Percentiles rank a stretch among this genome's conserved stretches.
These are phyloP conservation scores for Oenanthe melanoleuca DNA, from an alignment of 2,113 vertebrate genomes.

Conservation along the genomic window DNA sequence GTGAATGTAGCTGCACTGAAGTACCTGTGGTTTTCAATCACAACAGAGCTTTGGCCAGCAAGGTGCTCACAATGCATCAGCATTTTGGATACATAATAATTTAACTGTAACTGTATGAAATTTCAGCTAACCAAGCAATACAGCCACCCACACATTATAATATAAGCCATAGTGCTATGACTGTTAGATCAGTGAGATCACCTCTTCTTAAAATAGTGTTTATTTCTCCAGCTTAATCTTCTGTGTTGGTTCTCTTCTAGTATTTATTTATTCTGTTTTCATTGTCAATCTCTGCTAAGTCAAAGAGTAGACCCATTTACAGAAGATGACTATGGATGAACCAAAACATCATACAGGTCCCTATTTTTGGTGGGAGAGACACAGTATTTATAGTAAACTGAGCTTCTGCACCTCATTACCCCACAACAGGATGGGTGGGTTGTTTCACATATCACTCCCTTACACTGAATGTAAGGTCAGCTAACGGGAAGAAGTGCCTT, in stretches of 20 bases:
- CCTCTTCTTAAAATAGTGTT: neutral
- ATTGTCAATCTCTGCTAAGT: neutral
- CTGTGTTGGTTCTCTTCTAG: neutral
- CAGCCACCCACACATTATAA: neutral
- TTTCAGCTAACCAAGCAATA: neutral
- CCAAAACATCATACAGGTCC: neutral
- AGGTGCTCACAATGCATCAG: neutral
- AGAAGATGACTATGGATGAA: neutral
- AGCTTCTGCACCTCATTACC: neutral
- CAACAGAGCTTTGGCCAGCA: neutral
- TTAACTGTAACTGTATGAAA: neutral
- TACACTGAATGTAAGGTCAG: neutral
- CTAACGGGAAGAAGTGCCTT: neutral
- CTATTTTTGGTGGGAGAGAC: neutral
- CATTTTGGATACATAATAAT: neutral
- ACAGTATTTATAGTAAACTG: neutral
- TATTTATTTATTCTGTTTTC: neutral
- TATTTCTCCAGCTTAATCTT: neutral
- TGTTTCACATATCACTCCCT: neutral
- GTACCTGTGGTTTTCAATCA: neutral
- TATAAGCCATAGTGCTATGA: neutral
- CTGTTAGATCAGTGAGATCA: neutral
- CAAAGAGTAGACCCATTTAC: neutral
- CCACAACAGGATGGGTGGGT: neutral
- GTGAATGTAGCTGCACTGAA: neutral